A percentile compares a stretch with the other conserved stretches of the same genome.
Conservation (phyloP, 2,888 invertebrate species). For the Eutolmus rufibarbis region DNA sequence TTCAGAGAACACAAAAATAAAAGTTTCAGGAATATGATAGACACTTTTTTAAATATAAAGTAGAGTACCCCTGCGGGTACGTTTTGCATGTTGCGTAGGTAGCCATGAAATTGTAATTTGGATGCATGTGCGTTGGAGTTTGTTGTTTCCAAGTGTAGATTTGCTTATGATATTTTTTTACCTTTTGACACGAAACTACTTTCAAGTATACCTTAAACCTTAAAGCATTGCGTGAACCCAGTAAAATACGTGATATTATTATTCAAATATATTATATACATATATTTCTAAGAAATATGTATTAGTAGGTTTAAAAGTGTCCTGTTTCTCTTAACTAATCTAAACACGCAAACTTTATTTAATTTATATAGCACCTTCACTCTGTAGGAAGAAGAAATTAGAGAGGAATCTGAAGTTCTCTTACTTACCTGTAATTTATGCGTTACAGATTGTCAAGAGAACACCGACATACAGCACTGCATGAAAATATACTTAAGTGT, state of each 20-base stretch:
- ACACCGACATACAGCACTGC: not conserved
- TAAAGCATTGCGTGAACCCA: not conserved
- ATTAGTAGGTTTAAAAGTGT: not conserved
- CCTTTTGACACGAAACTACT: not conserved
- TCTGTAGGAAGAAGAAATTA: not conserved
- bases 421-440: not conserved
- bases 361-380: not conserved
- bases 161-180: not conserved
- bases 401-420: not conserved
- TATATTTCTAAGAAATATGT: not conserved
- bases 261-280: not conserved
- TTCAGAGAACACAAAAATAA: not conserved
- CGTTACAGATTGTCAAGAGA: not conserved
- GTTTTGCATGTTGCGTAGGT: not conserved
- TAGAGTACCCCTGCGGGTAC: not conserved
- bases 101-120: not conserved
- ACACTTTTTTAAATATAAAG: not conserved
- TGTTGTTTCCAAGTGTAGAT: not conserved
- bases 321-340: not conserved
- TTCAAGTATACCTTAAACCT: not conserved
- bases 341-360: not conserved
- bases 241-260: not conserved
- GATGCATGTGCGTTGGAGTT: not conserved
- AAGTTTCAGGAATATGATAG: not conserved
- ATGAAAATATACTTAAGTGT: not conserved